These are phyloP conservation scores for Spondyliosoma cantharus DNA, from an alignment of 2,797 vertebrate genomes.

Conservation along the genomic window DNA sequence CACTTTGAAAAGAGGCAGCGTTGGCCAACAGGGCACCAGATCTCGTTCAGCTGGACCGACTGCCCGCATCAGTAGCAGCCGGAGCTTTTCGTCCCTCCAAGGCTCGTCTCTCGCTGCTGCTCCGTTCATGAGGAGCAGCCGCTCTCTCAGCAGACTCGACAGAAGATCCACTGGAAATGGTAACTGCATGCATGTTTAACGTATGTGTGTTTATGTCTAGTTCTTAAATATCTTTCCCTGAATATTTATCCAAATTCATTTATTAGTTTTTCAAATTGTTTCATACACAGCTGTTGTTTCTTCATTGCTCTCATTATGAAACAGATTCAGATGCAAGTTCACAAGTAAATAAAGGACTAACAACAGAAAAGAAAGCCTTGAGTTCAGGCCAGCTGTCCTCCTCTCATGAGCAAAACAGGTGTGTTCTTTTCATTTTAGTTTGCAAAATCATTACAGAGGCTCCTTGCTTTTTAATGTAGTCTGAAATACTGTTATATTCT, in stretches of 20 bases:
- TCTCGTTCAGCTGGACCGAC: conserved; percentile 70
- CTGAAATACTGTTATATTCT: conserved; percentile 1
- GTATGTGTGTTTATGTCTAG: neutral
- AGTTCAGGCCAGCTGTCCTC: conserved; percentile 20
- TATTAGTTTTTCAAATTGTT: neutral
- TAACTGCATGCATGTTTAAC: conserved; percentile 40
- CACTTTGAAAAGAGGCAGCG: conserved; percentile 48
- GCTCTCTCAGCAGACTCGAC: conserved; percentile 74
- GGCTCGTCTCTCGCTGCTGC: conserved; percentile 62
- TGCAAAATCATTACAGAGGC: neutral
- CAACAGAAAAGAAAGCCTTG: conserved; percentile 53
- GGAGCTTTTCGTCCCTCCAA: conserved; percentile 70
- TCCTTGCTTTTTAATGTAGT: neutral
- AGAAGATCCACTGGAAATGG: conserved; percentile 62
- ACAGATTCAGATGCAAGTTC: conserved; percentile 50
- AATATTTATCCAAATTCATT: neutral
- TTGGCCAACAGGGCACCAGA: conserved; percentile 70
- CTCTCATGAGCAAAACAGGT: conserved; percentile 65
- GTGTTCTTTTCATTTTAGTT: neutral
- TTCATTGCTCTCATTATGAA: conserved; percentile 14
- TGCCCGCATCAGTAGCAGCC: conserved; percentile 68
- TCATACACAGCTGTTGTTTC: neutral
- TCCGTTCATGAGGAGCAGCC: conserved; percentile 72
- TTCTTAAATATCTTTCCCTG: neutral
- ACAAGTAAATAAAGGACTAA: conserved; percentile 58